phyloP scores from a whole-genome alignment of 2,113 vertebrate species.

The Plecotus auritus region DNA sequence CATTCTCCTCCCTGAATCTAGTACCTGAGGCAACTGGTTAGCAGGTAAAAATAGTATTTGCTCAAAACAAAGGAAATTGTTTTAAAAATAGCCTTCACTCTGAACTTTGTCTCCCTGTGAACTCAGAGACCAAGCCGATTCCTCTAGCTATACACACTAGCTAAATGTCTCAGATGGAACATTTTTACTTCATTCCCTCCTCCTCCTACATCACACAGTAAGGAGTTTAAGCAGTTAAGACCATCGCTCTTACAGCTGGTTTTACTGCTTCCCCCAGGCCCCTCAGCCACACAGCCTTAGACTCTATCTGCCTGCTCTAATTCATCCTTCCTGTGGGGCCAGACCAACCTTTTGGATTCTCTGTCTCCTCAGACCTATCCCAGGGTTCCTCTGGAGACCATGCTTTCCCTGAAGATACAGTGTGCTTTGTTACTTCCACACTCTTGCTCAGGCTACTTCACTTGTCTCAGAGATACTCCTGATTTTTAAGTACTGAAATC shows the following conservation, averaged over 20 bases:
- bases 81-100: neutral
- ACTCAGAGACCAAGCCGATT: neutral
- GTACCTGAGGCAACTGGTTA: neutral
- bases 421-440: neutral
- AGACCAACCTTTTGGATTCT: neutral
- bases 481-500: neutral
- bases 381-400: neutral
- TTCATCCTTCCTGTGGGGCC: too few relatives aligned
- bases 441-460: neutral
- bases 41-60: slow-evolving; percentile 33
- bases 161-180: neutral
- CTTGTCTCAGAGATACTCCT: neutral
- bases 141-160: neutral
- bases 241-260: neutral
- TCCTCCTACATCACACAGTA: neutral
- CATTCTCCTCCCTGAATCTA: neutral
- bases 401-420: neutral
- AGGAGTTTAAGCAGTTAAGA: neutral
- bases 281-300: neutral
- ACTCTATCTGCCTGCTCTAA: too few relatives aligned
- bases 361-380: neutral
- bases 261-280: neutral
- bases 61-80: slow-evolving; percentile 23
- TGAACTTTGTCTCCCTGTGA: neutral
- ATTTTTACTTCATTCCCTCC: neutral